These are phyloP conservation scores for Apus apus DNA, from an alignment of 2,113 vertebrate genomes.

Conservation along the genomic window DNA sequence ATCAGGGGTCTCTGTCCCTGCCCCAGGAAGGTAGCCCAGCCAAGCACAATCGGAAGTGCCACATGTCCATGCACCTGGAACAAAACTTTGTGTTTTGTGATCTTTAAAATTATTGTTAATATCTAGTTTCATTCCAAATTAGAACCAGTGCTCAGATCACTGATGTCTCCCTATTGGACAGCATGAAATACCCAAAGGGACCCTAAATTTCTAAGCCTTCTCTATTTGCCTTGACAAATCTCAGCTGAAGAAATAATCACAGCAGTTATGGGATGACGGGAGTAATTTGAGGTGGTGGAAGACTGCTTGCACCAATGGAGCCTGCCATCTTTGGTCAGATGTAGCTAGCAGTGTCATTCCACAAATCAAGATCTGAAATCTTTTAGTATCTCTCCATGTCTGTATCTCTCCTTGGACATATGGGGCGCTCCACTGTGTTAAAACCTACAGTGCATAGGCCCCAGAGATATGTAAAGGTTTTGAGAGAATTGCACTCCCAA, in stretches of 20 bases:
- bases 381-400: background rate
- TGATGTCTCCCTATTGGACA: background rate
- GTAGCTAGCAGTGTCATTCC: background rate
- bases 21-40: too few species aligned
- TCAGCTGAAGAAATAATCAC: background rate
- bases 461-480: background rate
- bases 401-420: background rate
- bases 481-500: background rate
- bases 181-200: background rate
- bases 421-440: rapidly evolving
- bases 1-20: too few species aligned
- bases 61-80: background rate
- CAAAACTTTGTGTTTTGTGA: background rate
- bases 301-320: background rate
- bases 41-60: background rate
- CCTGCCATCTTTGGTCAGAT: background rate
- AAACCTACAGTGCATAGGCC: background rate
- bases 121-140: background rate
- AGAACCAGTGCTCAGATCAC: background rate
- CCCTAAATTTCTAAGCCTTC: background rate
- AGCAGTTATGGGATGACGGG: background rate
- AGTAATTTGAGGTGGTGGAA: background rate
- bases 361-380: background rate
- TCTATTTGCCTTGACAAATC: background rate
- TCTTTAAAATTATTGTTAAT: background rate